Base-by-base conservation (phyloP, 2,797 vertebrate genomes). In the Hippoglossus hippoglossus region DNA sequence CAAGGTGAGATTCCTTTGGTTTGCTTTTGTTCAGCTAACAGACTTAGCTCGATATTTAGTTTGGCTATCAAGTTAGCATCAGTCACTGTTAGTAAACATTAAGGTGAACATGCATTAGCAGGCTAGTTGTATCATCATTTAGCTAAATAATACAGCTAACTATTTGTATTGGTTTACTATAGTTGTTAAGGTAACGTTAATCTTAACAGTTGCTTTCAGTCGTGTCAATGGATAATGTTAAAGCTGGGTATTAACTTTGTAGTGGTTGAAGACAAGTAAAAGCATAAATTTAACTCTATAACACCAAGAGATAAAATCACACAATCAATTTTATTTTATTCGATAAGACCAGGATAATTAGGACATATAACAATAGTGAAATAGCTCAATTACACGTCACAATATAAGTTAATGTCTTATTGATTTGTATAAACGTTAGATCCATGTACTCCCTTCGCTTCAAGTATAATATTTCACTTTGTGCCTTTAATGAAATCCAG, bases 41-140 rank as follows among this genome's bases (percentile, higher is more conserved):
- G 0, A 52, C 0, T 1, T 16, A 31, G 1, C 10, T 0, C 6
- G 31, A 31, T 21, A 10, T 53, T 62, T 52, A 5, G 7, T 49
- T 67, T 19, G 44, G 46, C 36, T 64, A 1, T 24, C 12, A 53
- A 1, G 31, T 53, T 60, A 73, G 60, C 60, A 46, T 0, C 36
- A 3, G 56, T 9, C 3, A 1, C 21, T 57, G 46, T 34, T 67
- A 2, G 22, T 31, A 60, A 28, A 69, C 56, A 44, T 47, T 24
- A 49, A 2, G 13, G 59, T 77, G 66, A 77, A 79, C 67, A 73
- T 1, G 19, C 25, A 34, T 63, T 21, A 21, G 4, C 21, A 25
- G 6, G 25, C 26, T 51, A 6, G 44, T 15, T 57, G 18, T 47
- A 1, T 21, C 4, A 6, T 53, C 5, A 24, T 44, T 24, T 11